Evolutionary conservation across 2,888 invertebrate species (phyloP), one percentile per base, ranked within the genome.

Genomic region (Chrysotoxum bicinctum): DNA sequence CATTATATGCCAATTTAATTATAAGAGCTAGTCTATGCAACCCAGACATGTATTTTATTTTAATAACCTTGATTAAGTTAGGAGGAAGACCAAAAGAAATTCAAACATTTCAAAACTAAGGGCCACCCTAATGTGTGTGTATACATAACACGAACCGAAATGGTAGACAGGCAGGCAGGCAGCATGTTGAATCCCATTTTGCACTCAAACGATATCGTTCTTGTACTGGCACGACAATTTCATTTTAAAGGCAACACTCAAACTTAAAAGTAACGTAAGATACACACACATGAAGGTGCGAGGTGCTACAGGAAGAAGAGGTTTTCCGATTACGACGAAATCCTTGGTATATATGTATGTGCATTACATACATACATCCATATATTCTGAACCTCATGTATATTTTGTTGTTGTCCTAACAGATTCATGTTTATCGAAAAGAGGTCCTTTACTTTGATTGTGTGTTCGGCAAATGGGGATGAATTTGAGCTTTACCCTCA

Each of bases 191-290:
- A 74, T 43, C 40, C 21, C 43, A 69, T 21, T 77, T 43, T 62
- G 45, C 66, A 66, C 40, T 66, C 43, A 37, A 72, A 81, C 35
- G 16, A 56, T 74, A 26, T 40, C 40, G 16, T 64, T 74, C 68
- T 56, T 81, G 43, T 66, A 43, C 58, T 64, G 56, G 26, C 43
- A n/a, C 58, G 64, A 72, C 74, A 76, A 60, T 69, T 76, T 75
- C 21, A 70, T 72, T 76, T 81, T 52, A 76, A 76, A 66, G 48
- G 58, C 48, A 21, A 50, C 35, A 26, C 50, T 43, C 35, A 58
- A 30, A 64, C 16, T 21, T 14, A 40, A 23, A 60, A 19, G 58
- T 60, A 37, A 54, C 30, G 5, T 35, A 35, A 32, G 19, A 12
- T 56, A 6, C 14, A 8, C 35, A 35, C 5, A 8, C 35, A 35